Evolutionary conservation across 2,888 invertebrate genomes (phyloP).

Genomic region (Cremastinae sp.): DNA sequence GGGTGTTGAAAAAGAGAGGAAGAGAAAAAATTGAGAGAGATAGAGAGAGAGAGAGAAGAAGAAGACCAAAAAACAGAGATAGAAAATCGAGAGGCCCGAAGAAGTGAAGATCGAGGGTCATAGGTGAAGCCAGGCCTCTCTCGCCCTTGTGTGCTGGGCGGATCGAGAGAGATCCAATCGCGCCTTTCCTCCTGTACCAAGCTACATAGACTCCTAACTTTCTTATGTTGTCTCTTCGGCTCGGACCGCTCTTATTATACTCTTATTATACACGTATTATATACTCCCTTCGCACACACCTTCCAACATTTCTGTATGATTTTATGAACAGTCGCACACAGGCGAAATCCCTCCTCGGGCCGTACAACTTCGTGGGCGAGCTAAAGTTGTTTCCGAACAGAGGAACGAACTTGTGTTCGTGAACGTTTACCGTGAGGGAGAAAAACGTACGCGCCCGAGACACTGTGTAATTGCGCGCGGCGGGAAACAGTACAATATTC

Average conservation of each 20-base stretch:
- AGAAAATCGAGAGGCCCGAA: constrained; percentile 58
- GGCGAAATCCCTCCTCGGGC: constrained; percentile 46
- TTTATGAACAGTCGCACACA: constrained; percentile 31
- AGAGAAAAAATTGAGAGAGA: not conserved
- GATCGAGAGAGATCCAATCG: constrained; percentile 75
- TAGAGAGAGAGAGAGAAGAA: constrained; percentile 48
- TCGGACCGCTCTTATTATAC: constrained; percentile 71
- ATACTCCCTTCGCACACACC: constrained; percentile 41
- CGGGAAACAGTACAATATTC: constrained; percentile 43
- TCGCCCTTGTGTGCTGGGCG: constrained; percentile 72
- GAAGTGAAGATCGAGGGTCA: constrained; percentile 72
- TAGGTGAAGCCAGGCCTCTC: constrained; percentile 78
- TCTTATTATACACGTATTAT: constrained; percentile 74
- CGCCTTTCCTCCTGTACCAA: constrained; percentile 65
- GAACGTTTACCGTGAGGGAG: constrained; percentile 29
- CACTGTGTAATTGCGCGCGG: constrained; percentile 42
- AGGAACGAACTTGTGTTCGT: constrained; percentile 13
- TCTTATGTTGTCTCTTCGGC: constrained; percentile 68
- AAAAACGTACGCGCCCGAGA: constrained; percentile 28
- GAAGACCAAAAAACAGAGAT: constrained; percentile 47
- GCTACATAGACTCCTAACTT: constrained; percentile 63
- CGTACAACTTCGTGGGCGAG: constrained; percentile 56
- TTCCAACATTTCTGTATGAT: constrained; percentile 41
- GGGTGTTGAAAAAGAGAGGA: constrained; percentile 57
- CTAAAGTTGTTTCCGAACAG: constrained; percentile 63